A percentile compares a stretch with the other conserved stretches of the same genome.
Conservation (phyloP, 2,797 vertebrate species). For the Coendou prehensilis region DNA sequence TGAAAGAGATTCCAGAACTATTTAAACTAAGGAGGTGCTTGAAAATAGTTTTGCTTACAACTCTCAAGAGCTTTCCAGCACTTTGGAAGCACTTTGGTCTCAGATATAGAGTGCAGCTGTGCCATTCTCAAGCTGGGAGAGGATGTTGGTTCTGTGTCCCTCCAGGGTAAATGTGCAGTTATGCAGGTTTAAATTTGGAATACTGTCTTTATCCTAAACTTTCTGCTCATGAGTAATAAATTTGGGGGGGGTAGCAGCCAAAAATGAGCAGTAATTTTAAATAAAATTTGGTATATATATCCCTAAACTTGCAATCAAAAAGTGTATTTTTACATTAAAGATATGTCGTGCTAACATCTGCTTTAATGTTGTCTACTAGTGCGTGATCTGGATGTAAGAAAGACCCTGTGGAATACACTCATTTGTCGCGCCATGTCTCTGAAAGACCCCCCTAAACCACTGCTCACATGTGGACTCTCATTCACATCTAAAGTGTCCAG, state of each 20-base stretch:
- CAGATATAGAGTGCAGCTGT: conserved; percentile 19
- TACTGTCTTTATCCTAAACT: neutral
- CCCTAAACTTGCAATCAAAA: conserved; percentile 33
- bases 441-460: neutral
- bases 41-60: conserved; percentile 58
- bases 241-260: neutral
- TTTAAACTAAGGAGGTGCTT: conserved; percentile 56
- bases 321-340: neutral
- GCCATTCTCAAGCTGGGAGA: neutral
- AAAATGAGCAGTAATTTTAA: neutral
- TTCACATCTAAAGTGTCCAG: neutral
- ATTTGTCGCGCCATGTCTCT: neutral
- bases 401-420: neutral
- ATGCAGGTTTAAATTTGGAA: neutral
- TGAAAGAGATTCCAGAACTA: conserved; percentile 52
- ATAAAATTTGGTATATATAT: conserved; percentile 2
- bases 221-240: conserved; percentile 4
- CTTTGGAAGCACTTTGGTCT: neutral
- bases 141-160: neutral
- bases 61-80: neutral
- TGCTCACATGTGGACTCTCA: neutral
- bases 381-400: neutral
- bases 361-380: neutral
- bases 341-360: neutral
- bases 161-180: neutral